Conservation (phyloP, 1,140 invertebrate species). For the Pollicipes pollicipes region DNA sequence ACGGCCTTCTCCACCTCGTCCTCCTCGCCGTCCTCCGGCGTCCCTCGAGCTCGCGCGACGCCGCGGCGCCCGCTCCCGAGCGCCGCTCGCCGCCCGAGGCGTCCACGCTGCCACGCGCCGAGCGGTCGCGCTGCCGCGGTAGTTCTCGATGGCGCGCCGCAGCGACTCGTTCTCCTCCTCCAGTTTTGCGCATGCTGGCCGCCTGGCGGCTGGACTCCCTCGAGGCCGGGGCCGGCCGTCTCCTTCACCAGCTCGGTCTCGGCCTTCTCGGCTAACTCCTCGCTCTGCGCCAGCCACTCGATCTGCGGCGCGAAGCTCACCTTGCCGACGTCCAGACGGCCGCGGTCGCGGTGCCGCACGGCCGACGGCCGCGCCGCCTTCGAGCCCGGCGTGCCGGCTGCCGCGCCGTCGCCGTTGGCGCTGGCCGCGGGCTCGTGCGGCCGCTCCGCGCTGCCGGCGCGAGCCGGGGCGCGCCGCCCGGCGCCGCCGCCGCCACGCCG, state of each 20-base stretch:
- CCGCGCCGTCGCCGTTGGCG: background rate
- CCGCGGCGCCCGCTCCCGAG: background rate
- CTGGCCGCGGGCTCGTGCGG: background rate
- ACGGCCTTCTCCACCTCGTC: conserved; percentile 82
- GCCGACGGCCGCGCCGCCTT: background rate
- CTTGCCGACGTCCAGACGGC: background rate
- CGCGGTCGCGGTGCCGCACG: background rate
- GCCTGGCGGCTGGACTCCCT: background rate
- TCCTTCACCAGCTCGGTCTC: no score
- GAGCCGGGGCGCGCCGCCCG: background rate
- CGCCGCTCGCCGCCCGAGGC: background rate
- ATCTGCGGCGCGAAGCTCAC: background rate
- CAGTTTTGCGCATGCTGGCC: background rate
- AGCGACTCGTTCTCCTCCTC: conserved; percentile 3
- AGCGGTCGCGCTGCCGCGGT: background rate
- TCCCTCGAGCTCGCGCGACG: conserved; percentile 8
- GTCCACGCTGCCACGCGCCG: no score
- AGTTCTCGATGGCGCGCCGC: conserved; percentile 1
- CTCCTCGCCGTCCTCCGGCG: conserved; percentile 39
- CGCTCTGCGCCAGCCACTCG: background rate
- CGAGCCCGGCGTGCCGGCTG: background rate
- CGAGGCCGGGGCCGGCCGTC: background rate
- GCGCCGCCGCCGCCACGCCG: background rate
- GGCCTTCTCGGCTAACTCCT: background rate
- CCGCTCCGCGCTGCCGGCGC: no score